A percentile compares a stretch with the other conserved stretches of the same genome.
Conservation (phyloP, 2,113 vertebrate species). For the Tetrao urogallus region DNA sequence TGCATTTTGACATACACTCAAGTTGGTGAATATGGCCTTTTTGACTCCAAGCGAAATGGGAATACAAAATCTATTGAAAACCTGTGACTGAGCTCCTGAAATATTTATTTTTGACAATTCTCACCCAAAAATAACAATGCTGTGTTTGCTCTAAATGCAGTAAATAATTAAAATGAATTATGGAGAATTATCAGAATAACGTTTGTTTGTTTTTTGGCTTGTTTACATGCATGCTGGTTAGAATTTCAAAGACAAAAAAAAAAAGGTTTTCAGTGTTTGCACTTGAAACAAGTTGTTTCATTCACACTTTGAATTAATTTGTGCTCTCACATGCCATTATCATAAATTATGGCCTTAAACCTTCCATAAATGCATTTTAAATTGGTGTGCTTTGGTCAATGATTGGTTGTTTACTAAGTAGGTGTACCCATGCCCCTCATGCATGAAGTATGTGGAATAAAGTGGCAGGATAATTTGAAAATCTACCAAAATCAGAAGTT, state of each 20-base stretch:
- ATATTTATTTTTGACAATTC: background rate
- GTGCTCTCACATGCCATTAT: conserved; percentile 70
- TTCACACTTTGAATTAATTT: conserved; percentile 75
- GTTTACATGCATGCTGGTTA: background rate
- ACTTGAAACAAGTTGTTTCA: conserved; percentile 67
- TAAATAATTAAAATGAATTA: background rate
- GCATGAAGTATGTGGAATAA: conserved; percentile 61
- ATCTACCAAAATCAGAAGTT: conserved; percentile 32
- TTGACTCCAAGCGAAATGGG: background rate
- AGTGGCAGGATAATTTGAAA: conserved; percentile 30
- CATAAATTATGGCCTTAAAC: conserved; percentile 74
- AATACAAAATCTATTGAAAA: background rate
- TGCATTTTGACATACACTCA: background rate
- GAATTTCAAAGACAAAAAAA: conserved; percentile 42
- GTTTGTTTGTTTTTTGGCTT: background rate
- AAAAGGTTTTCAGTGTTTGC: conserved; percentile 35
- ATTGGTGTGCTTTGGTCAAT: conserved; percentile 66
- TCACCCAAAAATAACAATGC: background rate
- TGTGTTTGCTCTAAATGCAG: background rate
- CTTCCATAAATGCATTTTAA: conserved; percentile 75
- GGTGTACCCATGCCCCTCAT: conserved; percentile 55
- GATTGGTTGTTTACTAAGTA: conserved; percentile 75
- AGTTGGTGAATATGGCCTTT: background rate
- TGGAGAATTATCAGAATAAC: conserved; percentile 4
- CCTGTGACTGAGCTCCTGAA: background rate